Evolutionary conservation across 2,888 invertebrate species (phyloP), one percentile per base, ranked within the genome.

Genomic region (Deilephila porcellus): DNA sequence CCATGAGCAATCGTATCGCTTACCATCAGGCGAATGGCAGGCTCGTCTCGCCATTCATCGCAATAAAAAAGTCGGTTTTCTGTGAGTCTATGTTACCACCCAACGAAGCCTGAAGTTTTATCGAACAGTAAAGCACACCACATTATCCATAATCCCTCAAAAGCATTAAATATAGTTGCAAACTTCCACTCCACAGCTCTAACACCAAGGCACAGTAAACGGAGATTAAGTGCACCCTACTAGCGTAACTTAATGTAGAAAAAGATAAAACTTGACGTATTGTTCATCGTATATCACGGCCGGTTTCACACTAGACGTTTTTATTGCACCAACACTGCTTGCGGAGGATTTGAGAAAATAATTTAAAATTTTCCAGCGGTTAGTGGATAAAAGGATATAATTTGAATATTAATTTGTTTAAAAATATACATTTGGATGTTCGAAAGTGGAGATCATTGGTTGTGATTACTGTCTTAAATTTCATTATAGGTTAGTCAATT

Each of bases 211-310:
- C 52, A 14, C 25, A 20, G 64, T 67, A 67, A 67, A 67, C 67
- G 20, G 67, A 29, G 67, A 67, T 67, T 67, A 67, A 67, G 45
- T 67, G 67, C 7, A 45, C 64, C 37, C 20, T 25, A 37, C 34
- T 34, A 52, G 25, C 52, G 67, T 6, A 67, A 25, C 67, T 67
- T 67, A 52, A 67, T 52, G 67, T 67, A 67, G 67, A 67, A 67
- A 67, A 67, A 67, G 67, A 67, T 67, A 67, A 67, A 67, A 67
- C 67, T 67, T 67, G 67, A 67, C 52, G 67, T 52, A 67, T 52
- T 67, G 52, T 67, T 45, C 52, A 17, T 52, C 67, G 67, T 67
- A 67, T 67, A 67, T 67, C 67, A 67, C 67, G 67, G 25, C 14
- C 7, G 67, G 67, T 25, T 52, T 45, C 67, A 67, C 25, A 25